A percentile compares a stretch with the other conserved stretches of the same genome.
Evolutionary conservation across 2,113 vertebrate species (phyloP).

Genomic region (Mungos mungo): DNA sequence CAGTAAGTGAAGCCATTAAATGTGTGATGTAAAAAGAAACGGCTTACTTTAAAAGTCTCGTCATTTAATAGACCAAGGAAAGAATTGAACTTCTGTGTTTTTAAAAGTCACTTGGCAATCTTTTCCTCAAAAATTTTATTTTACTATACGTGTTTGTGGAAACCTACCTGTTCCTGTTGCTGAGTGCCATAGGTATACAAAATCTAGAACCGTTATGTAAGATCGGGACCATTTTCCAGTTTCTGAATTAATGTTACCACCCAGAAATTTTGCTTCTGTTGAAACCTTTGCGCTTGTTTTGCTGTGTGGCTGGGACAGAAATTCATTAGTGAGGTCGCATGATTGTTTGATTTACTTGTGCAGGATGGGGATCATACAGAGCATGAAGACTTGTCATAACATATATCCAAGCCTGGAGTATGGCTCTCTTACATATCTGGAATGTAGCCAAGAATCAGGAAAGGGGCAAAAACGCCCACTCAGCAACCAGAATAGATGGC

Average conservation of each 20-base stretch:
- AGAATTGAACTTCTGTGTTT: neutral
- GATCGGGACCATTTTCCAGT: neutral
- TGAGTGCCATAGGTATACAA: neutral
- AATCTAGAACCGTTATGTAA: neutral
- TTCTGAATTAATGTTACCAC: neutral
- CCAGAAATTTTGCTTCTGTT: neutral
- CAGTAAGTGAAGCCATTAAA: slow-evolving; percentile 25
- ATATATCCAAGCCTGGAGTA: neutral
- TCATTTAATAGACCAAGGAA: neutral
- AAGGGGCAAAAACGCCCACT: neutral
- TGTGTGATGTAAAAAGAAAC: neutral
- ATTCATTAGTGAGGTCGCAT: neutral
- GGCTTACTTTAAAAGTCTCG: neutral
- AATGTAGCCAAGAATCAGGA: neutral
- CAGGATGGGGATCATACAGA: neutral
- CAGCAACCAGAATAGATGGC: neutral
- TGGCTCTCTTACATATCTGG: neutral
- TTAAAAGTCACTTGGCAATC: neutral
- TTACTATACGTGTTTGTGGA: neutral
- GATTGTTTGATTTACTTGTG: neutral
- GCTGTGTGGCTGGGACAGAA: neutral
- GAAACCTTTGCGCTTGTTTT: neutral
- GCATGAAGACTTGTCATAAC: neutral
- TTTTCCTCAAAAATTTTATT: neutral
- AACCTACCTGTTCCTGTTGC: neutral